Conservation (phyloP, 2,113 vertebrate species). For the Malaclemys terrapin region DNA sequence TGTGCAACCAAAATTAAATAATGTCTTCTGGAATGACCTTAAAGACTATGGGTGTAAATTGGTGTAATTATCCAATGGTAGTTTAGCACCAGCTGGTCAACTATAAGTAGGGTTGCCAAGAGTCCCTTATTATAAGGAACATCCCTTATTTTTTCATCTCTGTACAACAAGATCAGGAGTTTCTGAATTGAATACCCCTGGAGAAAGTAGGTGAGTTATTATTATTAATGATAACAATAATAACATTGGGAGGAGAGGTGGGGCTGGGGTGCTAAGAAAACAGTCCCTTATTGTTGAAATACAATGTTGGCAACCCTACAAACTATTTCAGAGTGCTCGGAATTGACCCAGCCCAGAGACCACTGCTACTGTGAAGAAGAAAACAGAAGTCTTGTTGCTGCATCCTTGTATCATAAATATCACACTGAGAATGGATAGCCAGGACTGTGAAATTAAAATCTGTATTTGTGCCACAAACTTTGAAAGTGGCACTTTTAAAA, state of each 20-base stretch:
- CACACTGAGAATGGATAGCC: neutral
- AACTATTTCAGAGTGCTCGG: neutral
- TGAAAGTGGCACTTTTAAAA: neutral
- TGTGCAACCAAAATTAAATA: neutral
- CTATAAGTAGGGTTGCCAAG: neutral
- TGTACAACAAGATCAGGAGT: no score
- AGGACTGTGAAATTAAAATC: neutral
- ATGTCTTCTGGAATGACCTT: neutral
- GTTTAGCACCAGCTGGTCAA: neutral
- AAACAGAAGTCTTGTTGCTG: neutral
- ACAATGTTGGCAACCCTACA: neutral
- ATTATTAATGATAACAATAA: no score
- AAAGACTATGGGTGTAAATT: neutral
- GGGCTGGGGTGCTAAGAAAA: no score
- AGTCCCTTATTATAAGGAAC: no score
- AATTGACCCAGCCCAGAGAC: neutral
- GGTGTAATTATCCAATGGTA: neutral
- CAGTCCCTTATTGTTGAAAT: no score
- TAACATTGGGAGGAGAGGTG: no score
- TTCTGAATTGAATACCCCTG: no score
- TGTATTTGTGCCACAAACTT: neutral
- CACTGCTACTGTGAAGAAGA: constrained; percentile 14
- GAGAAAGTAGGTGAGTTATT: no score
- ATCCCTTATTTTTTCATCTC: no score
- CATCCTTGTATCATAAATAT: constrained; percentile 1